Base-by-base conservation (phyloP, 2,797 vertebrate genomes). In the Acrocephalus scirpaceus region DNA sequence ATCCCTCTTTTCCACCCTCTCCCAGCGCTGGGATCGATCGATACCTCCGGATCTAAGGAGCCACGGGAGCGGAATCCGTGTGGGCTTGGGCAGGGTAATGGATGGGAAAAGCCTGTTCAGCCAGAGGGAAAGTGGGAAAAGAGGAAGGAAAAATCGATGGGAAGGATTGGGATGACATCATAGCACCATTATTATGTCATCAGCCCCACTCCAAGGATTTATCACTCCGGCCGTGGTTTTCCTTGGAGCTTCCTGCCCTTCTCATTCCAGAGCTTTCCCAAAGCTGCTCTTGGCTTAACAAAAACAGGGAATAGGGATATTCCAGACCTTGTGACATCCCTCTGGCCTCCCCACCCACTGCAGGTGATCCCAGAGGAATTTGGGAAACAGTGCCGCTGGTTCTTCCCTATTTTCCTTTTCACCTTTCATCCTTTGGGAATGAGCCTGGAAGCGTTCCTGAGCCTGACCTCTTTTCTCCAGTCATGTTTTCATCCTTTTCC, bases 111-210 rank as follows among this genome's bases (percentile, higher is more conserved):
- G 17, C 23, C 36, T 7, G 5, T 44, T 86, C 69, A 61, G 29
- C 0, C 1, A 53, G 93, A 73, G 66, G 42, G 9, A 48, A 45
- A 26, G 44, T 14, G 26, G 53, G 22, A 29, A 26, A 62, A 42
- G 16, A 25, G 11, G 11, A 54, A 32, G 40, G 5, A 40, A 27
- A 94, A 93, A 95, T 89, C 86, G 50, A 92, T 93, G 53, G 50
- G 81, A 56, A 79, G 82, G 67, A 50, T 42, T 74, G 71, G 62
- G 84, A 85, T 96, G 92, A 89, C 92, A 89, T 97, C 93, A 95
- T 30, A 65, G 69, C 20, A 0, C 75, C 71, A 80, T 91, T 92
- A 83, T 83, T 93, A 71, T 65, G 80, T 94, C 95, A 92, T 91
- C 92, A 80, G 53, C 50, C n/a, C 32, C 3, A 2, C 3, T 3